These are phyloP conservation scores for Balearica regulorum DNA, from an alignment of 2,797 vertebrate genomes.

Conservation along the genomic window DNA sequence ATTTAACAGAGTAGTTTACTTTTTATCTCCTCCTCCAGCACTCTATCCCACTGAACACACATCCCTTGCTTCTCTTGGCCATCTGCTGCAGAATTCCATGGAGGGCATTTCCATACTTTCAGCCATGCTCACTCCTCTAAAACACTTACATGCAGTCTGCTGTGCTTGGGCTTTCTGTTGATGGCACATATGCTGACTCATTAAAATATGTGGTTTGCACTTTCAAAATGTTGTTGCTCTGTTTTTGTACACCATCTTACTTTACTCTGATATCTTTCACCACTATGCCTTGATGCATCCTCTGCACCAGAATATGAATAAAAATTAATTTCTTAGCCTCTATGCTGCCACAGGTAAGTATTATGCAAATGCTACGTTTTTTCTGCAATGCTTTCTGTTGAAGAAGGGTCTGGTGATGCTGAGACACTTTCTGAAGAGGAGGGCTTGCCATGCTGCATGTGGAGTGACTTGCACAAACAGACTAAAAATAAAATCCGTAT, in stretches of 20 bases:
- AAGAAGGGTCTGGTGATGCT: background rate
- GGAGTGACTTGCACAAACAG: fast-evolving
- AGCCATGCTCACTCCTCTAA: background rate
- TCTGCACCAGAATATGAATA: background rate
- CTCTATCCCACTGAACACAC: background rate
- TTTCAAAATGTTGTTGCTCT: background rate
- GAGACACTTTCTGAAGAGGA: background rate
- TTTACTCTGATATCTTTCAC: background rate
- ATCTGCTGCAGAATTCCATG: background rate
- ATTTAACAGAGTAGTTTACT: background rate
- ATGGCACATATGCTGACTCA: fast-evolving
- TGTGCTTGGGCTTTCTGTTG: background rate
- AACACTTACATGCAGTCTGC: background rate
- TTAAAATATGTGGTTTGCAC: background rate
- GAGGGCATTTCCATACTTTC: background rate
- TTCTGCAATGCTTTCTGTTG: background rate
- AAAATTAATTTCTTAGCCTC: background rate
- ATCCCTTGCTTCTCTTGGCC: background rate
- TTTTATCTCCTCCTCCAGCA: background rate
- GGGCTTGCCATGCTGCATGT: background rate
- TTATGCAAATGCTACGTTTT: background rate
- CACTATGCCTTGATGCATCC: background rate
- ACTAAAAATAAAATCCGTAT: background rate
- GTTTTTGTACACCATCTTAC: background rate
- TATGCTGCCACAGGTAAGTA: background rate